Conservation (phyloP, 2,888 invertebrate genomes). For the Epicampocera succincta region DNA sequence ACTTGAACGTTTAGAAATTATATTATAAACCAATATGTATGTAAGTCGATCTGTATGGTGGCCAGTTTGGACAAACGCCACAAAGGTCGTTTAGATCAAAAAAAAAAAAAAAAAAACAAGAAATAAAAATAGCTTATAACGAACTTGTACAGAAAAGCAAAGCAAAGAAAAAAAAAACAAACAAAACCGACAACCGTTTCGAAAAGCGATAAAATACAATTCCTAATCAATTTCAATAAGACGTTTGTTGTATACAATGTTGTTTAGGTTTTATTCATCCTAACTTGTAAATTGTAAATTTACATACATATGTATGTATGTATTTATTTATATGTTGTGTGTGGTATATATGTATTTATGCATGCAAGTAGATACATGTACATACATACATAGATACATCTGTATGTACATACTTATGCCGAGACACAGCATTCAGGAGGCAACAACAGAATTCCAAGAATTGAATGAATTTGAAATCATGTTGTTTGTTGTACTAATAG, state of each 20-base stretch:
- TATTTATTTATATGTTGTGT: background rate
- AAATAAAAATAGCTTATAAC: no score
- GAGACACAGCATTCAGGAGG: conserved; percentile 42
- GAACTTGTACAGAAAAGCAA: conserved; percentile 14
- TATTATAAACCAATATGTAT: conserved; percentile 14
- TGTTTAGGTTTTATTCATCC: conserved; percentile 12
- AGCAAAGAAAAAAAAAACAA: conserved; percentile 17
- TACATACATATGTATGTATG: background rate
- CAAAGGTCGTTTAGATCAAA: conserved; percentile 59
- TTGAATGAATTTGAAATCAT: conserved; percentile 65
- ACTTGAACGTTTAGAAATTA: conserved; percentile 47
- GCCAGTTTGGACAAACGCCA: conserved; percentile 58
- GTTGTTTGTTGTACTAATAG: conserved; percentile 25
- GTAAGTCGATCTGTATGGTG: conserved; percentile 18
- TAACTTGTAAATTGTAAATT: background rate
- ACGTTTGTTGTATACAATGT: background rate
- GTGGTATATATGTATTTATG: background rate
- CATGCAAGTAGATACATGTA: background rate
- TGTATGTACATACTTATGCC: background rate
- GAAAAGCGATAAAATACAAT: conserved; percentile 27
- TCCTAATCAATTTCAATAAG: conserved; percentile 66
- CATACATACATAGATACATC: background rate
- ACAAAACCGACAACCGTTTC: conserved; percentile 43
- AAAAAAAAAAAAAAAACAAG: no score
- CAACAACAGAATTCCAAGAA: conserved; percentile 61